Conservation (phyloP, 1,140 invertebrate genomes). For the Sycophila sp. region DNA sequence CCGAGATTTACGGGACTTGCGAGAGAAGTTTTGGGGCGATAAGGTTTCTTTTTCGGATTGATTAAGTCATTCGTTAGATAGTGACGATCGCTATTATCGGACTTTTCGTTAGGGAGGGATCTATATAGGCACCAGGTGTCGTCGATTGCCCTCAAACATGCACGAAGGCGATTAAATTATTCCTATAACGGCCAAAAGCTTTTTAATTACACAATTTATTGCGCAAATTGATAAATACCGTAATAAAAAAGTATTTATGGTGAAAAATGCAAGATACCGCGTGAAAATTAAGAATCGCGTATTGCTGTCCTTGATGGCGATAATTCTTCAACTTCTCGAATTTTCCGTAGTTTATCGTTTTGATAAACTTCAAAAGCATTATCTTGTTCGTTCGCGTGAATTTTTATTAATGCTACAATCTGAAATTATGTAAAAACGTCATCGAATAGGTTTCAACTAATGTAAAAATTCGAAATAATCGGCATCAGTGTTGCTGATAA, state of each 20-base stretch:
- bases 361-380: neutral
- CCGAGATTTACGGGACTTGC: conserved; percentile 27
- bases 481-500: conserved; percentile 10
- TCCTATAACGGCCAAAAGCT: neutral
- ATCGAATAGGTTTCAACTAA: conserved; percentile 3
- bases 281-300: neutral
- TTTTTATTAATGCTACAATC: neutral
- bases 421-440: conserved; percentile 33
- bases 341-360: conserved; percentile 1
- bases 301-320: neutral
- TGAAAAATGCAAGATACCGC: neutral
- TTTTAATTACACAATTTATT: conserved; percentile 18
- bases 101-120: neutral
- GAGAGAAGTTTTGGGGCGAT: conserved; percentile 2
- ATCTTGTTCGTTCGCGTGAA: neutral
- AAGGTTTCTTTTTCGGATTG: conserved; percentile 29
- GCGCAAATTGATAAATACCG: neutral
- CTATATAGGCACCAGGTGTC: conserved; percentile 3
- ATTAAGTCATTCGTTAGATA: conserved; percentile 33
- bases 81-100: conserved; percentile 16
- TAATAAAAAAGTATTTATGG: neutral
- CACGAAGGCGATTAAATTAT: conserved; percentile 17
- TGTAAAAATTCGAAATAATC: conserved; percentile 19
- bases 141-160: conserved; percentile 12
- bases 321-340: neutral